These are phyloP conservation scores for Chironomus tepperi DNA, from an alignment of 1,140 invertebrate species.

Conservation along the genomic window DNA sequence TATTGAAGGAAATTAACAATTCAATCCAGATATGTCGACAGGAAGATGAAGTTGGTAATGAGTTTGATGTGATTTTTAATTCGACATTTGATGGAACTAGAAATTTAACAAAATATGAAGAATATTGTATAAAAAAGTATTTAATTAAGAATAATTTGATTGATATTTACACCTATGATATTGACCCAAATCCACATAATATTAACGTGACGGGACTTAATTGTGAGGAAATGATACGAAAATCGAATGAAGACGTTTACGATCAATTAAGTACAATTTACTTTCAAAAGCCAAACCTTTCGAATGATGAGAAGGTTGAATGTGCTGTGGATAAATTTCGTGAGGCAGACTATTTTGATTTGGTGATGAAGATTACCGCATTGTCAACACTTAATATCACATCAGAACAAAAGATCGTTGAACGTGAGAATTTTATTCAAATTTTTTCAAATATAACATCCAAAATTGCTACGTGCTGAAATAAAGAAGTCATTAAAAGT, in stretches of 20 bases:
- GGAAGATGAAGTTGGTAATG: neutral
- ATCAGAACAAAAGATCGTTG: neutral
- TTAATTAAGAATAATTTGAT: constrained; percentile 2
- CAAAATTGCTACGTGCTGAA: constrained; percentile 12
- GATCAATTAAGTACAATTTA: neutral
- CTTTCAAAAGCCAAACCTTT: neutral
- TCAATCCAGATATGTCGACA: neutral
- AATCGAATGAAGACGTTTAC: constrained; percentile 9
- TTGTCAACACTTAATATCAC: constrained; percentile 1
- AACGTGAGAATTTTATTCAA: constrained; percentile 21
- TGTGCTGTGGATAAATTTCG: neutral
- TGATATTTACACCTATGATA: neutral
- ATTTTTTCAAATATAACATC: neutral
- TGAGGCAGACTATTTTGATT: constrained; percentile 18
- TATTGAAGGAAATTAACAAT: neutral
- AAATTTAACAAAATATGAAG: neutral
- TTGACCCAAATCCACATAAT: constrained; percentile 9
- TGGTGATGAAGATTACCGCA: neutral
- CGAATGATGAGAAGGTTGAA: neutral
- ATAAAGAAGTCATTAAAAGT: neutral
- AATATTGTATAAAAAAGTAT: constrained; percentile 28
- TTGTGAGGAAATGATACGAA: constrained; percentile 5
- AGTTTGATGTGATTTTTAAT: neutral
- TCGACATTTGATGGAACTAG: neutral
- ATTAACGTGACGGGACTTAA: neutral